Evolutionary conservation across 1,140 invertebrate genomes (phyloP).

Genomic region (Ganaspis sp.): DNA sequence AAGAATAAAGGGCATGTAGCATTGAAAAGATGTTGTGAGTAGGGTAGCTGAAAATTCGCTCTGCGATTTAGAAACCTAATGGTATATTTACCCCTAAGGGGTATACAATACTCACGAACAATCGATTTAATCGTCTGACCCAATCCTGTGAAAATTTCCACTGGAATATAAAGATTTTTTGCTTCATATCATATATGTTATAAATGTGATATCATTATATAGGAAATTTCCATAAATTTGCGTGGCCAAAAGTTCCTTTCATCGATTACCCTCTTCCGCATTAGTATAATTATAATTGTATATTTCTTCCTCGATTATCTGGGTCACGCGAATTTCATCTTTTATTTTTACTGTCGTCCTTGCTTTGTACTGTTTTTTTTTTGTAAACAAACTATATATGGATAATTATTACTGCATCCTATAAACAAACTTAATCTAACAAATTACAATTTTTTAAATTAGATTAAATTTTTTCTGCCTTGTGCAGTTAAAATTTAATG

Average conservation of each 20-base stretch:
- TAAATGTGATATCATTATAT: no score
- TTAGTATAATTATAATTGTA: not conserved
- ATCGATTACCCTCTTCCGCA: not conserved
- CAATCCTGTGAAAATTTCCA: conserved; percentile 17
- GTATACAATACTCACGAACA: not conserved
- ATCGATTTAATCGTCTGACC: not conserved
- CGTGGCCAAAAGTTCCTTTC: not conserved
- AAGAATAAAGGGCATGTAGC: not conserved
- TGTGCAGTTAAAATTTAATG: no score
- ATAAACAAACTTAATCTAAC: no score
- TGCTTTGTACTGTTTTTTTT: not conserved
- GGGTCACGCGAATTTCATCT: not conserved
- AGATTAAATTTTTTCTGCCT: no score
- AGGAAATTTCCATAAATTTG: not conserved
- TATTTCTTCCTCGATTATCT: not conserved
- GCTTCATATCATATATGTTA: not conserved
- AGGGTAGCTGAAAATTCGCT: not conserved
- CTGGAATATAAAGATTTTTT: not conserved
- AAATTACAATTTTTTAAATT: no score
- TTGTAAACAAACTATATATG: no score
- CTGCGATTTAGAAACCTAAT: not conserved
- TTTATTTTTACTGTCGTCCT: not conserved
- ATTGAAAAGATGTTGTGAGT: not conserved
- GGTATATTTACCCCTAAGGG: not conserved
- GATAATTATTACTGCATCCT: no score